A percentile compares a stretch with the other conserved stretches of the same genome.
Evolutionary conservation across 1,140 invertebrate genomes (phyloP).

Genomic region (Anoplophora glabripennis): DNA sequence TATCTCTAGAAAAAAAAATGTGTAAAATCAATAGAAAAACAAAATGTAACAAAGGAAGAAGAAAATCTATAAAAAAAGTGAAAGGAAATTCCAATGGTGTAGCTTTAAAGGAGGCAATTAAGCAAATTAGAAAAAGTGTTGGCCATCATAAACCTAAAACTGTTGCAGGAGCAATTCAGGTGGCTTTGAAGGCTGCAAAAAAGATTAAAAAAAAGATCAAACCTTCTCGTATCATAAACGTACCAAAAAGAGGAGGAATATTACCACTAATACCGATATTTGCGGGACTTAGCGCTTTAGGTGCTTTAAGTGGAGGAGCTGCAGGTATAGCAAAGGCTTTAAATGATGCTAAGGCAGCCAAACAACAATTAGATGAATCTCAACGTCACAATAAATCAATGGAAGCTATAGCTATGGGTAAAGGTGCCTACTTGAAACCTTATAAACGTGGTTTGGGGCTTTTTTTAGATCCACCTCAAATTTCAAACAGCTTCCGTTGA

Average conservation of each 20-base stretch:
- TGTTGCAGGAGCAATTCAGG: too few species aligned
- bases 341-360: constrained; percentile 38
- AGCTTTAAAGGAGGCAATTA: constrained; percentile 2
- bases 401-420: constrained; percentile 42
- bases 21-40: background rate
- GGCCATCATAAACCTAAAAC: too few species aligned
- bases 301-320: constrained; percentile 40
- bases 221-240: constrained; percentile 38
- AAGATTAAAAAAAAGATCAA: constrained; percentile 24
- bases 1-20: background rate
- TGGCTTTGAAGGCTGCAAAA: constrained; percentile 18
- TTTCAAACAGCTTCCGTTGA: constrained; percentile 15
- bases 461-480: constrained; percentile 7
- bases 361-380: constrained; percentile 37
- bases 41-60: constrained; percentile 10
- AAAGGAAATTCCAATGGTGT: background rate
- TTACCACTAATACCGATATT: constrained; percentile 46
- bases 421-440: constrained; percentile 44
- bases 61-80: background rate
- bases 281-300: constrained; percentile 43
- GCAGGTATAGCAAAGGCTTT: constrained; percentile 42
- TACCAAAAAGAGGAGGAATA: constrained; percentile 45
- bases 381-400: constrained; percentile 43
- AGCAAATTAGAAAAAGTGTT: constrained; percentile 11
- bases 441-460: constrained; percentile 39